Evolutionary conservation across 2,888 invertebrate species (phyloP).

Genomic region (Mellilla xanthometata): DNA sequence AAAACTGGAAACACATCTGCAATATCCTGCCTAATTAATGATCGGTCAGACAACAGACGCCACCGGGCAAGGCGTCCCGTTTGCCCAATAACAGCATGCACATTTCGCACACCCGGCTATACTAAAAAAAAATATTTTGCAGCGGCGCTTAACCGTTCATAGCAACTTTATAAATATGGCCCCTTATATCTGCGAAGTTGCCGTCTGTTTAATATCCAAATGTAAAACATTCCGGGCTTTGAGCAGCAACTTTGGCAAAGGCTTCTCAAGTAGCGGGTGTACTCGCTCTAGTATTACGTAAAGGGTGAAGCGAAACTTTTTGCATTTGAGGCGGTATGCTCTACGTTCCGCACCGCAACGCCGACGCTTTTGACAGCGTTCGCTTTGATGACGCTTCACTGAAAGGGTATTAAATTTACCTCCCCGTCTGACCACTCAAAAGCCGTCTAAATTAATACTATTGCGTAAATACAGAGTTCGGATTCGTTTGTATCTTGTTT

Average conservation of each 20-base stretch:
- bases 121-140: constrained; percentile 25
- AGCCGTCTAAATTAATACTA: constrained; percentile 62
- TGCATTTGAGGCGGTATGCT: constrained; percentile 70
- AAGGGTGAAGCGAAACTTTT: constrained; percentile 78
- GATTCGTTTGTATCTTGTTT: constrained; percentile 26
- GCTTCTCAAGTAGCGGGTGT: constrained; percentile 64
- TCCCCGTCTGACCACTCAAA: constrained; percentile 60
- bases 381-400: constrained; percentile 70
- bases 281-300: constrained; percentile 60
- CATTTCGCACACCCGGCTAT: constrained; percentile 5
- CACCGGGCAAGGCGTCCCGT: constrained; percentile 43
- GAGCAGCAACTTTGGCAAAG: constrained; percentile 71
- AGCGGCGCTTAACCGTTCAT: constrained; percentile 16
- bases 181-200: constrained; percentile 49
- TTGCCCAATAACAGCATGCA: constrained; percentile 37
- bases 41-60: constrained; percentile 47
- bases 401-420: constrained; percentile 71
- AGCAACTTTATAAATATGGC: constrained; percentile 6
- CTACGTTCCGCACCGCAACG: constrained; percentile 65
- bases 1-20: constrained; percentile 63
- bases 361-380: constrained; percentile 73
- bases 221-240: constrained; percentile 74
- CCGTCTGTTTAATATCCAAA: constrained; percentile 64
- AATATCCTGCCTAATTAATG: constrained; percentile 60
- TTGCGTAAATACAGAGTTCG: constrained; percentile 47